Evolutionary conservation across 2,113 vertebrate species (phyloP), one percentile per base, ranked within the genome.

Genomic region (Crypturellus undulatus): DNA sequence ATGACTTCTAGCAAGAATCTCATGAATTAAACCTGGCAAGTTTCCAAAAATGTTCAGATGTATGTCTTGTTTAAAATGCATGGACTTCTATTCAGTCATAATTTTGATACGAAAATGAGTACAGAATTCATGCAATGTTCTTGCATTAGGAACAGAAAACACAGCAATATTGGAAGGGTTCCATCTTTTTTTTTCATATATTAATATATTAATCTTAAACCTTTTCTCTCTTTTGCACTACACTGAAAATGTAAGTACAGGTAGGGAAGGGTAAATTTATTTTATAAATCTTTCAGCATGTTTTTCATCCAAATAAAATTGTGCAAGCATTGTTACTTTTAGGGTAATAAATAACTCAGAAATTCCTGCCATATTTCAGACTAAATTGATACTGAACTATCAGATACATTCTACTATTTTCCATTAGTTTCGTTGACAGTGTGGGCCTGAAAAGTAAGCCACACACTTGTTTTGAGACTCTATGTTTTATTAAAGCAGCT

Each of bases 401-500:
- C 72, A 79, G 60, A 47, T 20, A 13, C 21, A 59, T 95, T 79
- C 38, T 45, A 45, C 28, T 92, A 79, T 51, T 63, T 94, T 93
- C 79, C 21, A 47, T 93, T 83, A 54, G n/a, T 73, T 89, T 36
- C 79, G 65, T 64, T 87, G 58, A 79, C 68, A 71, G 42, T 19
- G 5, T 7, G 11, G 43, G 49, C 28, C 30, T 71, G 36, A 93
- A 78, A 94, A 81, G 52, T 32, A 80, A 94, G 42, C 24, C 26
- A 62, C 36, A 40, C 4, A 2, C 21, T 52, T 86, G 81, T 87
- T 65, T 70, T 84, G 60, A 65, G 59, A 38, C 34, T 32, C 7
- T 30, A 20, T 58, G 34, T 60, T 95, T 85, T 91, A 76, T 69
- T 94, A 81, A 91, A 96, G 64, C 13, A 59, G 2, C 25, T 45